phyloP scores from a whole-genome alignment of 2,113 vertebrate species.

The Pedionomus torquatus region DNA sequence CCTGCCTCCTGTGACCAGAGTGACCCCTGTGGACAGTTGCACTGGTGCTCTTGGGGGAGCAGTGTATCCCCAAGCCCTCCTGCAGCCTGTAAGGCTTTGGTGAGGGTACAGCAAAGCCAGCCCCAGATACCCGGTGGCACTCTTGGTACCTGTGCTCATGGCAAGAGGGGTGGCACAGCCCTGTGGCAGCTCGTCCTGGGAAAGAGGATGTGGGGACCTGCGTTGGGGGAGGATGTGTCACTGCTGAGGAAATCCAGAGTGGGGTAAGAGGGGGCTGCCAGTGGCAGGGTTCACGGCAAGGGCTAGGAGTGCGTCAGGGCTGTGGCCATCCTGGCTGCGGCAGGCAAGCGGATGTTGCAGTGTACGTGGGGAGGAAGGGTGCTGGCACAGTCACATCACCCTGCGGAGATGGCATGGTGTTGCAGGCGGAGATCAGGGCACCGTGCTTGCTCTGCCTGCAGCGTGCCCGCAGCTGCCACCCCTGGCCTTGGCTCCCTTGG shows the following conservation, averaged over 20 bases:
- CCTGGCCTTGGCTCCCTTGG: background rate
- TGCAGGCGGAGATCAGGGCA: background rate
- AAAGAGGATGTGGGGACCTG: background rate
- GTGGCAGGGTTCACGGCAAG: accelerated
- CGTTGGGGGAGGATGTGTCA: background rate
- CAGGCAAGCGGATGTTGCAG: accelerated
- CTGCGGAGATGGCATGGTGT: background rate
- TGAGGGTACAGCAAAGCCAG: background rate
- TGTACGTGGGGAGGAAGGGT: accelerated
- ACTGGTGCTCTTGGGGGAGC: background rate
- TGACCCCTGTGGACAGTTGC: background rate
- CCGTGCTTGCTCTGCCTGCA: background rate
- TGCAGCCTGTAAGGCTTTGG: accelerated
- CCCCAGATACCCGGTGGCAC: accelerated
- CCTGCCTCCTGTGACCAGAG: background rate
- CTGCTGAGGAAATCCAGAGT: background rate
- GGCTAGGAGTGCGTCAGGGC: background rate
- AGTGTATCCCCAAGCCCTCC: accelerated
- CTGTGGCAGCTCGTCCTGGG: background rate
- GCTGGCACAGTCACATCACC: accelerated
- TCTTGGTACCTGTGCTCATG: accelerated
- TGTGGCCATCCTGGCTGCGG: accelerated
- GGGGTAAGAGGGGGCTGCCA: background rate
- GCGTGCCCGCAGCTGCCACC: accelerated
- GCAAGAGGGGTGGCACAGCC: background rate